Evolutionary conservation across 2,888 invertebrate species (phyloP), one percentile per base, ranked within the genome.

Genomic region (Gymnosoma rotundatum): DNA sequence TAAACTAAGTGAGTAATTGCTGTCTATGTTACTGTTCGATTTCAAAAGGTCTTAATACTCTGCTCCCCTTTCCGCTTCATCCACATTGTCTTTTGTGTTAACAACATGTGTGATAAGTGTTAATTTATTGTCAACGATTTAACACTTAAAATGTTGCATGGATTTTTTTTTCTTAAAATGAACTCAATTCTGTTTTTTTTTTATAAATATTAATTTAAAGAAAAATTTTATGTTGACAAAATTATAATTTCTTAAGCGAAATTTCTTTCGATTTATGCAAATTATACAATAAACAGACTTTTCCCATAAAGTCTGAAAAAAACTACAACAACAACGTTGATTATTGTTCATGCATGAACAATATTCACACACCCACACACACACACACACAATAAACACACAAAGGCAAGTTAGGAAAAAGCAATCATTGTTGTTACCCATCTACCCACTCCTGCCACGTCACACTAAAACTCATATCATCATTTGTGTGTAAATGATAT

Each of bases 61-160:
- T 50, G 58, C 69, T 69, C 63, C 58, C 73, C 58, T 6, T 72
- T 50, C 20, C 14, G 20, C 61, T 83, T 86, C 75, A 32, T 4
- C 9, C 58, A 20, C 52, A 32, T 52, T 83, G 70, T 73, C 73
- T 86, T 78, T 16, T 45, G 32, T 66, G 25, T 58, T 79, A 72
- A 73, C 66, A 79, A 73, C 75, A 81, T 84, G 86, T 86, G 86
- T 86, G 87, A 89, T 89, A 89, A 88, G 86, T 87, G 86, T 58
- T 87, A 88, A 89, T 88, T 88, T 88, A 89, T 89, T 80, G 84
- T 66, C 81, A 78, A 81, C 52, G 54, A 78, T 81, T 81, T 66
- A 73, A 84, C 74, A 78, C 81, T 72, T 52, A 20, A 73, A 73
- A 63, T 56, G 48, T 45, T 32, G 54, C n/a, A 8, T 38, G n/a